phyloP scores from a whole-genome alignment of 2,113 vertebrate species.

The Embiotoca jacksoni region DNA sequence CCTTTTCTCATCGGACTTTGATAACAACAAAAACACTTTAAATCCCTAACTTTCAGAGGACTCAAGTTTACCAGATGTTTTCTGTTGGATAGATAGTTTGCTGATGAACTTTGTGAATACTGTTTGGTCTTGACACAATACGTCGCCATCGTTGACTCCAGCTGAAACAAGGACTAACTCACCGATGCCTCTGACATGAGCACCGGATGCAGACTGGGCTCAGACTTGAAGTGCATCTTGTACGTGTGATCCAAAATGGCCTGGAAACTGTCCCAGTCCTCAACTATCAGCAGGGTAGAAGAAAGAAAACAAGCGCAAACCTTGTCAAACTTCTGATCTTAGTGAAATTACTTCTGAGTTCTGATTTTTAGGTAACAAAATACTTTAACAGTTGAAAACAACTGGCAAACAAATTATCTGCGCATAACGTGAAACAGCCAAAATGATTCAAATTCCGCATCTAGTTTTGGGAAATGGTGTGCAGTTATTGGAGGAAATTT shows the following conservation, averaged over 20 bases:
- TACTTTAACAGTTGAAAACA: too few relatives aligned
- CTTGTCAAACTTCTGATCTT: background rate
- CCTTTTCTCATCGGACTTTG: background rate
- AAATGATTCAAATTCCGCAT: too few relatives aligned
- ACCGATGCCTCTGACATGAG: slow-evolving; percentile 99
- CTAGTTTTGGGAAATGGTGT: background rate
- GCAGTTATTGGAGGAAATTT: background rate
- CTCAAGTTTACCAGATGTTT: too few relatives aligned
- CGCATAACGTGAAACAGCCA: too few relatives aligned
- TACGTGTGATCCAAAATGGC: slow-evolving; percentile 98
- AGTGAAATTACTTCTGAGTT: background rate
- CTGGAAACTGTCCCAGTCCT: slow-evolving; percentile 99
- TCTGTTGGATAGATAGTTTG: too few relatives aligned
- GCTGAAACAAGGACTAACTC: slow-evolving; percentile 67
- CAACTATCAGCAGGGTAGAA: slow-evolving; percentile 85
- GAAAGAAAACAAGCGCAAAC: background rate
- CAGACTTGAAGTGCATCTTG: slow-evolving; percentile 99
- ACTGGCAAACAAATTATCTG: too few relatives aligned
- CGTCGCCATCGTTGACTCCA: background rate
- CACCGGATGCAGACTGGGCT: slow-evolving; percentile 96
- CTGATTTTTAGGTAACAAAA: too few relatives aligned
- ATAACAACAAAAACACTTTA: background rate
- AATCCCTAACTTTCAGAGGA: background rate
- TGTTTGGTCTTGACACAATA: background rate
- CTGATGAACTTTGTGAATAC: background rate